A percentile compares a stretch with the other conserved stretches of the same genome.
phyloP scores from a whole-genome alignment of 2,113 vertebrate species.

The Hylia prasina region DNA sequence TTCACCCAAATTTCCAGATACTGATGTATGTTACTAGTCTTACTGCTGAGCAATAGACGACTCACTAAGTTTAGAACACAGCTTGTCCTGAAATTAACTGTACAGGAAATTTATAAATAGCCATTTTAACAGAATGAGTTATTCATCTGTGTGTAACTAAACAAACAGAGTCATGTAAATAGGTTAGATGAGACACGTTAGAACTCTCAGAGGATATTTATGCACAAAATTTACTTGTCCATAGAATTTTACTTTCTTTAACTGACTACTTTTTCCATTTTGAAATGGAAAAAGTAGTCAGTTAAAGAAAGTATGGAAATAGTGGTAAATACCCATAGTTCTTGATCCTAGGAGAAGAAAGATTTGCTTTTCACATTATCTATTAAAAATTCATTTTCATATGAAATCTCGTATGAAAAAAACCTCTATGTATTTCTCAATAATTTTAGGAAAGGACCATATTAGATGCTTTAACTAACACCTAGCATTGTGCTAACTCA shows the following conservation, averaged over 20 bases:
- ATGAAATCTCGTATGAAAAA: background rate
- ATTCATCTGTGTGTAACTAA: background rate
- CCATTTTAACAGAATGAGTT: conserved; percentile 4
- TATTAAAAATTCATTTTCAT: background rate
- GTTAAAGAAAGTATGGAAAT: too few relatives aligned
- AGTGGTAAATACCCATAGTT: background rate
- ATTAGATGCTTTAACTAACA: background rate
- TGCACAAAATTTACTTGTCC: background rate
- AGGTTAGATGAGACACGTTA: background rate
- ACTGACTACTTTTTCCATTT: background rate
- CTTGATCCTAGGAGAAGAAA: background rate
- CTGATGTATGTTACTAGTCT: background rate
- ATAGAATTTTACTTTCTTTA: background rate
- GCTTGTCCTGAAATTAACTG: background rate
- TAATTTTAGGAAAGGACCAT: background rate
- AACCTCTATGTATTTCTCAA: background rate
- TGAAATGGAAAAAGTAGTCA: too few relatives aligned
- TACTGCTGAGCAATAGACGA: background rate
- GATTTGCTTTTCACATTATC: background rate
- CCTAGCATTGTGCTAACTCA: background rate
- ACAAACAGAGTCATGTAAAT: background rate
- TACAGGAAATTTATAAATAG: conserved; percentile 5
- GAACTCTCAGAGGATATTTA: background rate
- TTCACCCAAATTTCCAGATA: background rate
- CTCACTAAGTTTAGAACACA: background rate